These are phyloP conservation scores for Zaprionus davidi DNA, from an alignment of 1,140 invertebrate genomes.

Conservation along the genomic window DNA sequence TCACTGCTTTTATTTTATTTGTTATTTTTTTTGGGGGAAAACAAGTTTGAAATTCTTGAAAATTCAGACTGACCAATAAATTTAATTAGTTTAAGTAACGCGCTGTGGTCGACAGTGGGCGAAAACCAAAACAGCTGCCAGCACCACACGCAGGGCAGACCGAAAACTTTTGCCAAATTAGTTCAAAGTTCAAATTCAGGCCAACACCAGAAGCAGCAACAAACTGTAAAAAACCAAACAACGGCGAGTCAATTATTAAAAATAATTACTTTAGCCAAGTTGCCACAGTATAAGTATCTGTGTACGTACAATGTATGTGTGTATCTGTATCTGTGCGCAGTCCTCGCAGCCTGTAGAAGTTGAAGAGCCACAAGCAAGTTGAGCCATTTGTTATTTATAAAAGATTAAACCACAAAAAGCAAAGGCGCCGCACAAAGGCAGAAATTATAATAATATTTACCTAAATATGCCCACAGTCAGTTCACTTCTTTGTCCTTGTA, in stretches of 20 bases:
- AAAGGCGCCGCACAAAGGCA: constrained; percentile 50
- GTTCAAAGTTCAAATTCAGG: constrained; percentile 75
- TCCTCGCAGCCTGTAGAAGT: constrained; percentile 29
- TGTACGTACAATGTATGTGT: constrained; percentile 36
- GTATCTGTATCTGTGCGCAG: constrained; percentile 32
- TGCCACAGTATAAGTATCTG: constrained; percentile 48
- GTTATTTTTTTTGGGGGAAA: not conserved
- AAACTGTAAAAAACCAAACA: constrained; percentile 40
- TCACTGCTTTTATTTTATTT: not conserved
- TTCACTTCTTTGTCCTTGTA: constrained; percentile 6
- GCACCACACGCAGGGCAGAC: constrained; percentile 53
- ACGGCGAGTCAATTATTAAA: constrained; percentile 78
- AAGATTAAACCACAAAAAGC: constrained; percentile 75
- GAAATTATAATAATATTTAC: constrained; percentile 81
- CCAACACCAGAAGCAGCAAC: constrained; percentile 28
- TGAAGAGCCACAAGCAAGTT: constrained; percentile 52
- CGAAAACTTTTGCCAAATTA: constrained; percentile 75
- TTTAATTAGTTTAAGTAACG: constrained; percentile 75
- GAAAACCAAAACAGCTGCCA: constrained; percentile 63
- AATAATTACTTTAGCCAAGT: constrained; percentile 80
- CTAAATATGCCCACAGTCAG: constrained; percentile 66
- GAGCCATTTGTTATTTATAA: constrained; percentile 79
- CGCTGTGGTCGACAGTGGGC: constrained; percentile 52
- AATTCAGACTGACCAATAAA: constrained; percentile 59
- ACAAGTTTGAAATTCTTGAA: constrained; percentile 10